phyloP scores from a whole-genome alignment of 2,888 invertebrate genomes.

The Pachydiplax longipennis region DNA sequence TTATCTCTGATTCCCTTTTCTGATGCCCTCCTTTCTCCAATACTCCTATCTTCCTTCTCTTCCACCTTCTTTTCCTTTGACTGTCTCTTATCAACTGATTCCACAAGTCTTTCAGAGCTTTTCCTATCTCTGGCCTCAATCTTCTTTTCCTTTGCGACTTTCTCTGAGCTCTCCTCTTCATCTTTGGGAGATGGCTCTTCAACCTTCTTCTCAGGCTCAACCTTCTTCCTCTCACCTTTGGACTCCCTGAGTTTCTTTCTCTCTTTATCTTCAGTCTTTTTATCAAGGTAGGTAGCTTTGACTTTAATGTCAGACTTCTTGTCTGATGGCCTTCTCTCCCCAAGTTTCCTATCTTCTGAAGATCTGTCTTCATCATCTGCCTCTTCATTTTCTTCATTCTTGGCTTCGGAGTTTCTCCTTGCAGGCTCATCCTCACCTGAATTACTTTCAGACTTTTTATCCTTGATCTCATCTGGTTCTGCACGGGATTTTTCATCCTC shows the following conservation, averaged over 20 bases:
- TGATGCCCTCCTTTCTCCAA: slow-evolving; percentile 51
- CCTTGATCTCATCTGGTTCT: slow-evolving; percentile 47
- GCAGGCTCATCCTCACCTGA: slow-evolving; percentile 48
- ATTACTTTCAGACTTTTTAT: slow-evolving; percentile 47
- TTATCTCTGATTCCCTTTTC: slow-evolving; percentile 47
- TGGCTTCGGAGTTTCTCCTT: slow-evolving; percentile 47
- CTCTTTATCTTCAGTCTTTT: slow-evolving; percentile 47
- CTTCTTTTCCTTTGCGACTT: slow-evolving; percentile 48
- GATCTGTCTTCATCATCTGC: slow-evolving; percentile 48
- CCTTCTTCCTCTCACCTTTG: slow-evolving; percentile 37
- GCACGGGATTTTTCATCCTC: slow-evolving; percentile 51
- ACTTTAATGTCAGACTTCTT: slow-evolving; percentile 48
- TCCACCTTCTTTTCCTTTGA: neutral
- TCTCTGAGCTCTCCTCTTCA: slow-evolving; percentile 50
- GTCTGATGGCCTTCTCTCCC: slow-evolving; percentile 49
- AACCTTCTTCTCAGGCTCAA: slow-evolving; percentile 45
- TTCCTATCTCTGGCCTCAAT: slow-evolving; percentile 48
- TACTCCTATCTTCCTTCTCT: slow-evolving; percentile 45
- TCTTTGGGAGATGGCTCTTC: slow-evolving; percentile 50
- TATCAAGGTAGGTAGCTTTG: slow-evolving; percentile 48
- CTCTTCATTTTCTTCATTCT: slow-evolving; percentile 50
- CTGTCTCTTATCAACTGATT: slow-evolving; percentile 50
- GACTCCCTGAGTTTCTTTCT: slow-evolving; percentile 47
- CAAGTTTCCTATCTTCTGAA: slow-evolving; percentile 47
- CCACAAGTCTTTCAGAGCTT: slow-evolving; percentile 24